These are phyloP conservation scores for Sylvia atricapilla DNA, from an alignment of 2,113 vertebrate species.

Conservation along the genomic window DNA sequence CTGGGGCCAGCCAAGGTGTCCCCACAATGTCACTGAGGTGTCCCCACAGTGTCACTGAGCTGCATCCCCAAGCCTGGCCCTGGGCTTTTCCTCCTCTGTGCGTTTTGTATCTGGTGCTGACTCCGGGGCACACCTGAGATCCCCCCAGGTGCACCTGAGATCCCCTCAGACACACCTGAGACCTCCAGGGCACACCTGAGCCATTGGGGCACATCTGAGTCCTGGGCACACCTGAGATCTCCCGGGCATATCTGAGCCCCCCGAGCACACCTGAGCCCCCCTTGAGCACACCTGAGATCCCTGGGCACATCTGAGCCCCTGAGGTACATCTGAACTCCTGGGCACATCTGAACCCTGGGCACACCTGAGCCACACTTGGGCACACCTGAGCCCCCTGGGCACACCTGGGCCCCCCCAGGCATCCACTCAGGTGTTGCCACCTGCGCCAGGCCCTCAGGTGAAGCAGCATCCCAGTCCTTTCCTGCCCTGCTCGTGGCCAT, in stretches of 20 bases:
- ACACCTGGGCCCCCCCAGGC: too few species aligned
- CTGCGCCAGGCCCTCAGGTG: not conserved
- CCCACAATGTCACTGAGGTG: rapidly evolving
- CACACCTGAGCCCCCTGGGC: too few species aligned
- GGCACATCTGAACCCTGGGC: rapidly evolving
- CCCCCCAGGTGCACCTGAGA: rapidly evolving
- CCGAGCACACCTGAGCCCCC: not conserved
- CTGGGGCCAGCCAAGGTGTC: rapidly evolving
- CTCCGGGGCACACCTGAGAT: rapidly evolving
- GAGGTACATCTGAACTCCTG: too few species aligned
- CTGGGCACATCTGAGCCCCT: too few species aligned
- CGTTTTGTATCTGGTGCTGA: not conserved
- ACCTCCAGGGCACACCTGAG: too few species aligned
- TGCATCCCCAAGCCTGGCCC: rapidly evolving
- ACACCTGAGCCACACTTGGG: rapidly evolving
- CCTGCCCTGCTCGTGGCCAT: rapidly evolving
- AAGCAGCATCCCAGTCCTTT: rapidly evolving
- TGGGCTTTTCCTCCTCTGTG: not conserved
- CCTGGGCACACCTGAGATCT: rapidly evolving
- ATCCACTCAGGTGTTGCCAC: not conserved
- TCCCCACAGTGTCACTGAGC: rapidly evolving
- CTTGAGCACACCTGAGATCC: rapidly evolving
- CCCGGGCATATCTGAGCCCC: too few species aligned
- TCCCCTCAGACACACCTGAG: rapidly evolving
- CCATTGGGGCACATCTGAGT: too few species aligned